Conservation (phyloP, 1,140 invertebrate genomes). For the Penaeus chinensis region DNA sequence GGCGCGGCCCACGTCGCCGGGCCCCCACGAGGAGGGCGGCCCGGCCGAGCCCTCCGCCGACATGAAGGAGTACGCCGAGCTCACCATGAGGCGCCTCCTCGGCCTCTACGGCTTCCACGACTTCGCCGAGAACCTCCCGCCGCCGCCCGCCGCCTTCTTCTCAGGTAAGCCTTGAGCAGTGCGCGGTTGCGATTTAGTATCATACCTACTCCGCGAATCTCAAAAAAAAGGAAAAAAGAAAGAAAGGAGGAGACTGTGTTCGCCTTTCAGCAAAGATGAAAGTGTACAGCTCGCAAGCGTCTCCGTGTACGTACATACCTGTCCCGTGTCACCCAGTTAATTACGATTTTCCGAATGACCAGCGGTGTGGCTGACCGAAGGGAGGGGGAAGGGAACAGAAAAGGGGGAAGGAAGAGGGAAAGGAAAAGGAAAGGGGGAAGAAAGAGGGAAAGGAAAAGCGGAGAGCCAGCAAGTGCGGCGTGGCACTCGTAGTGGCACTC, state of each 20-base stretch:
- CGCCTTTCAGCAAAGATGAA: too few species aligned
- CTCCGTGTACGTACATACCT: too few species aligned
- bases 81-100: constrained; percentile 80
- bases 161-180: constrained; percentile 70
- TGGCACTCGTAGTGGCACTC: too few species aligned
- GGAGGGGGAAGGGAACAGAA: not conserved
- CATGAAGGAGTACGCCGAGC: constrained; percentile 79
- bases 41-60: constrained; percentile 65
- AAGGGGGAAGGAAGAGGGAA: not conserved
- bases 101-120: constrained; percentile 77
- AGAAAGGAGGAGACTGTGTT: too few species aligned
- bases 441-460: too few species aligned
- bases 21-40: constrained; percentile 53
- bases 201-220: too few species aligned
- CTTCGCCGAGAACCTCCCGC: constrained; percentile 69
- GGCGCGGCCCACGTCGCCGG: constrained; percentile 59
- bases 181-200: too few species aligned
- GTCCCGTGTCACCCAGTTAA: too few species aligned
- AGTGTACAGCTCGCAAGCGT: too few species aligned
- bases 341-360: too few species aligned
- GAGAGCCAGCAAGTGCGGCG: too few species aligned
- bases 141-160: constrained; percentile 69
- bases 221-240: too few species aligned
- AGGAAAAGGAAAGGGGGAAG: not conserved
- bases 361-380: not conserved